Percentiles rank a stretch among this genome's conserved stretches.
Evolutionary conservation across 1,140 invertebrate genomes (phyloP).

Genomic region (Oppia nitens): DNA sequence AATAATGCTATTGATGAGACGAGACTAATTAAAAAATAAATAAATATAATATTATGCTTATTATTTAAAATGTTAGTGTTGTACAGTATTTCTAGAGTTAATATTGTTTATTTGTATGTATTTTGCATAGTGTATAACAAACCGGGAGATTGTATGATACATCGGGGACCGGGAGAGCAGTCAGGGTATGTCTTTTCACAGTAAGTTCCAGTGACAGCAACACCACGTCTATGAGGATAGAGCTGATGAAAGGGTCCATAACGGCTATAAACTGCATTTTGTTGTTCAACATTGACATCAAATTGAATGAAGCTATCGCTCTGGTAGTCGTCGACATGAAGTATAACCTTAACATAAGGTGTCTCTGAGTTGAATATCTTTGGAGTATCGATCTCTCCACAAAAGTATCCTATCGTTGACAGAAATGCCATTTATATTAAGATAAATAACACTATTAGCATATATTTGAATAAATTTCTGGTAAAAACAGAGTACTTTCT

Average conservation of each 20-base stretch:
- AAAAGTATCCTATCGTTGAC: constrained; percentile 64
- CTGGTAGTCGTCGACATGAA: constrained; percentile 68
- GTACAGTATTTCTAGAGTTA: background rate
- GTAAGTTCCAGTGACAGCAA: constrained; percentile 59
- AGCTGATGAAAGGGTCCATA: constrained; percentile 81
- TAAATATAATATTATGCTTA: background rate
- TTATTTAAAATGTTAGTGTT: background rate
- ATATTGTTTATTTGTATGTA: background rate
- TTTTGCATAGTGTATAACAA: background rate
- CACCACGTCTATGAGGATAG: constrained; percentile 69
- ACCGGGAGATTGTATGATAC: constrained; percentile 73
- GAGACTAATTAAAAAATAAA: too few species aligned
- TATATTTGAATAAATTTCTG: background rate
- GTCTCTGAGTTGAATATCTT: constrained; percentile 87
- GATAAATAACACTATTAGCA: background rate
- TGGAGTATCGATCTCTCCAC: constrained; percentile 76
- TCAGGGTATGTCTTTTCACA: constrained; percentile 57
- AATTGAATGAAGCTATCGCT: constrained; percentile 67
- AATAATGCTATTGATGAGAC: too few species aligned
- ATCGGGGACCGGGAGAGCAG: constrained; percentile 56
- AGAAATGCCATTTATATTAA: background rate
- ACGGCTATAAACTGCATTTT: constrained; percentile 44
- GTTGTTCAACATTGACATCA: constrained; percentile 62
- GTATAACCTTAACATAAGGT: constrained; percentile 70
- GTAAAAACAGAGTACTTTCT: background rate